Evolutionary conservation across 2,113 vertebrate genomes (phyloP).

Genomic region (Python bivittatus): DNA sequence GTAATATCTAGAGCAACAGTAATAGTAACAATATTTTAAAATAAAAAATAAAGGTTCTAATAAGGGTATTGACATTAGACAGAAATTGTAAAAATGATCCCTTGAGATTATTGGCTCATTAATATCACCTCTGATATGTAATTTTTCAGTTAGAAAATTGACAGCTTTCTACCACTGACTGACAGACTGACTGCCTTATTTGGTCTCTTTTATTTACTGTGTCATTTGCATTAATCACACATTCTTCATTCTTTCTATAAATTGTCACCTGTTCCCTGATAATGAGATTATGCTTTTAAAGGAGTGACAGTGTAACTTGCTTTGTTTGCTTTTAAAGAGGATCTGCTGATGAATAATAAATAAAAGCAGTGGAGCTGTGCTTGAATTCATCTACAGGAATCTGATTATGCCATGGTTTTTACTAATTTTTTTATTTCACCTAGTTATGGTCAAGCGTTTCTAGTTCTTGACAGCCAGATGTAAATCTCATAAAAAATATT

Average conservation of each 20-base stretch:
- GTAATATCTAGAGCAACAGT: neutral
- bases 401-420: constrained; percentile 37
- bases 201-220: constrained; percentile 59
- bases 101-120: constrained; percentile 62
- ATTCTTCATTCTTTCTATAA: neutral
- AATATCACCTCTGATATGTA: constrained; percentile 61
- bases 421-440: constrained; percentile 34
- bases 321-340: constrained; percentile 37
- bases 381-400: constrained; percentile 30
- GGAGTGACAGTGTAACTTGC: neutral
- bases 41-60: neutral
- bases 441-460: constrained; percentile 20
- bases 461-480: constrained; percentile 12
- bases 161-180: constrained; percentile 59
- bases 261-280: constrained; percentile 49
- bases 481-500: constrained; percentile 25
- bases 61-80: constrained; percentile 46
- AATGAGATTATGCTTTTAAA: constrained; percentile 18
- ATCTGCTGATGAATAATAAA: constrained; percentile 43
- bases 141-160: constrained; percentile 70
- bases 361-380: constrained; percentile 27
- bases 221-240: constrained; percentile 60
- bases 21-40: neutral
- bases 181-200: constrained; percentile 52
- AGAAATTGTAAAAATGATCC: constrained; percentile 51